Evolutionary conservation across 2,888 invertebrate species (phyloP).

Genomic region (Scaptomyza polygonia): DNA sequence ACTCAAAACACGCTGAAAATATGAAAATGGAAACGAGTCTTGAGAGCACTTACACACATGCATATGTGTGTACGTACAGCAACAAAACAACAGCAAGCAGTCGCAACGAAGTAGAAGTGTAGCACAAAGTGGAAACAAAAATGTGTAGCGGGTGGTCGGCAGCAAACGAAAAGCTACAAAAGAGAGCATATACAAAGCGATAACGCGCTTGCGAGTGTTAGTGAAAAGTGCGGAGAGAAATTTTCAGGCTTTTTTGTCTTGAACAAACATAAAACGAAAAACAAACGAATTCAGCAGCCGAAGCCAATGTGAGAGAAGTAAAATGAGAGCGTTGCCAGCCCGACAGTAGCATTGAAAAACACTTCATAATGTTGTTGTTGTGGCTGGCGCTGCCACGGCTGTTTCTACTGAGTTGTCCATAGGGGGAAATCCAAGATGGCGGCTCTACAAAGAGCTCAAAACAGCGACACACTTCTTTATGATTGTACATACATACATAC

Average conservation of each 20-base stretch:
- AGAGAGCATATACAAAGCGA: constrained; percentile 51
- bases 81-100: constrained; percentile 31
- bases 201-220: constrained; percentile 44
- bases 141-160: constrained; percentile 65
- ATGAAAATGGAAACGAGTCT: constrained; percentile 80
- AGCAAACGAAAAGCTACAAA: constrained; percentile 52
- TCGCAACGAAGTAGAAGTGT: constrained; percentile 66
- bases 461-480: constrained; percentile 59
- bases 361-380: constrained; percentile 50
- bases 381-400: constrained; percentile 35
- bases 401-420: constrained; percentile 63
- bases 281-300: constrained; percentile 62
- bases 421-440: constrained; percentile 76
- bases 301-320: constrained; percentile 65
- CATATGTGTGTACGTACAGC: constrained; percentile 14
- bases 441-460: constrained; percentile 61
- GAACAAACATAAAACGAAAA: constrained; percentile 78
- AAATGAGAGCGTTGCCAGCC: constrained; percentile 56
- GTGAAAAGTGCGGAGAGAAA: constrained; percentile 74
- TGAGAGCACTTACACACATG: constrained; percentile 63
- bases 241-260: constrained; percentile 66
- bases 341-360: constrained; percentile 67
- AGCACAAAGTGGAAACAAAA: constrained; percentile 76
- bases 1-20: constrained; percentile 61
- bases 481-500: constrained; percentile 25